Evolutionary conservation across 2,888 invertebrate genomes (phyloP).

Genomic region (Caenorhabditis angaria): DNA sequence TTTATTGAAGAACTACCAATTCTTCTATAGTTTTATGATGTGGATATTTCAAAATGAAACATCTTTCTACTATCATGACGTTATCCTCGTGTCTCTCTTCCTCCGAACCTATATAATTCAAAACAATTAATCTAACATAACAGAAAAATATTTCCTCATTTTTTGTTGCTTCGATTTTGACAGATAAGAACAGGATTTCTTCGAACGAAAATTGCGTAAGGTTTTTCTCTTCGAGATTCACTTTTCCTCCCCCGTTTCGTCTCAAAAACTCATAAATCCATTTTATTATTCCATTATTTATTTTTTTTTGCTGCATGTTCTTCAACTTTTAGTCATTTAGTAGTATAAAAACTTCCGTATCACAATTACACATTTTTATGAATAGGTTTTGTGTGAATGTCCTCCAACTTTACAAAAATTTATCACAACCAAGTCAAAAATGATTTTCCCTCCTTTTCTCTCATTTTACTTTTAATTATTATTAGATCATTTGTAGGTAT

Average conservation of each 20-base stretch:
- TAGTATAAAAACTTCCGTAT: background rate
- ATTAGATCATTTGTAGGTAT: background rate
- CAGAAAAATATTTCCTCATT: background rate
- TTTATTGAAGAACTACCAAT: too few relatives aligned
- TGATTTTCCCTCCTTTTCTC: background rate
- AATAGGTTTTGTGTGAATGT: background rate
- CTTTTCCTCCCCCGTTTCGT: too few relatives aligned
- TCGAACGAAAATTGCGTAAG: constrained; percentile 1
- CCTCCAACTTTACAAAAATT: background rate
- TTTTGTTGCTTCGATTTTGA: background rate
- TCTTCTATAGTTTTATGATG: too few relatives aligned
- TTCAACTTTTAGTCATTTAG: background rate
- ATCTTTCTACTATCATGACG: too few relatives aligned
- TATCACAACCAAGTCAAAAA: background rate
- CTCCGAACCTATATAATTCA: too few relatives aligned
- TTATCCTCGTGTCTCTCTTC: background rate
- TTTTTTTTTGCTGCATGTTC: background rate
- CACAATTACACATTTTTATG: background rate
- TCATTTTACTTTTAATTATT: background rate
- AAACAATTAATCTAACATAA: background rate
- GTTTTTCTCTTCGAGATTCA: too few relatives aligned
- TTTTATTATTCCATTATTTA: background rate
- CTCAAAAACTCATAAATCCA: too few relatives aligned
- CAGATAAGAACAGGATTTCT: constrained; percentile 1
- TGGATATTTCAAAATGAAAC: too few relatives aligned